A percentile compares a stretch with the other conserved stretches of the same genome.
These are phyloP conservation scores for Oreochromis spilurus DNA, from an alignment of 2,113 vertebrate genomes.

Conservation along the genomic window DNA sequence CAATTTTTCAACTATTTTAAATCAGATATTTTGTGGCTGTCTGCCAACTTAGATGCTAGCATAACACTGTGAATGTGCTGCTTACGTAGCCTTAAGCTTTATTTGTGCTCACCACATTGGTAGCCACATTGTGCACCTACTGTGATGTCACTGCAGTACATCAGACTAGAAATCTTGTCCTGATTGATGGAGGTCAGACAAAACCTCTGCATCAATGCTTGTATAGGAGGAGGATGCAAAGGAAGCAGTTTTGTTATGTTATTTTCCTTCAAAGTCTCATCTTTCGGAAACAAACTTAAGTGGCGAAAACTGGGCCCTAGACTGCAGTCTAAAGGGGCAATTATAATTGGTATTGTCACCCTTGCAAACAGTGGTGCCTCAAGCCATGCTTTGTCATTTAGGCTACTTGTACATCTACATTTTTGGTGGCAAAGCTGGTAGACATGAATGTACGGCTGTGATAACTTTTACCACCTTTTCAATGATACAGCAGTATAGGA, in stretches of 20 bases:
- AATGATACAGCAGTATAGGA: neutral
- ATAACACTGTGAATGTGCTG: neutral
- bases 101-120: neutral
- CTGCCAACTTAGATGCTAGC: neutral
- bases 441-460: neutral
- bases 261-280: neutral
- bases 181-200: neutral
- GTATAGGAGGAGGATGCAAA: neutral
- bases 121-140: neutral
- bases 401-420: neutral
- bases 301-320: neutral
- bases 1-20: neutral
- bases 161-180: neutral
- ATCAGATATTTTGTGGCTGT: neutral
- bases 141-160: neutral
- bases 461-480: neutral
- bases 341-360: neutral
- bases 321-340: neutral
- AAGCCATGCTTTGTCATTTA: neutral
- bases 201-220: neutral
- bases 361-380: neutral
- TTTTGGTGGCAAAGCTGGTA: neutral
- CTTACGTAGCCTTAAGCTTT: neutral
- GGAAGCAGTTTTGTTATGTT: neutral
- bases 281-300: neutral